Percentiles rank a stretch among this genome's conserved stretches.
These are phyloP conservation scores for Plectropomus leopardus DNA, from an alignment of 2,113 vertebrate genomes.

Conservation along the genomic window DNA sequence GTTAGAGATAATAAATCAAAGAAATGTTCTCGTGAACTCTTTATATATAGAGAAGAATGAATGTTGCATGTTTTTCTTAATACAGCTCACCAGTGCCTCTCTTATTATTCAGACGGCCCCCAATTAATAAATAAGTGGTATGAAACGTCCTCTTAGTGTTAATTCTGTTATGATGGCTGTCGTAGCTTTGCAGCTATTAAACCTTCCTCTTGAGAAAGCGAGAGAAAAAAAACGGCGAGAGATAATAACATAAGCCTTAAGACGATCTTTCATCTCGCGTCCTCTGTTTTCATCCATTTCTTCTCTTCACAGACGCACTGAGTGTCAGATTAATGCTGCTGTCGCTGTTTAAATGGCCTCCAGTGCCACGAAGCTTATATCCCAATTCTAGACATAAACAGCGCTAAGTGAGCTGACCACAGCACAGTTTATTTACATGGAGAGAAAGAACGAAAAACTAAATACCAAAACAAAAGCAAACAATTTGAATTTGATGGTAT, in stretches of 20 bases:
- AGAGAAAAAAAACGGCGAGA: conserved; percentile 52
- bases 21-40: neutral
- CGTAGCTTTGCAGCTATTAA: conserved; percentile 59
- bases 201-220: conserved; percentile 51
- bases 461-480: neutral
- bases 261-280: conserved; percentile 72
- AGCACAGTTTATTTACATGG: neutral
- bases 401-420: conserved; percentile 11
- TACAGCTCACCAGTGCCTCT: neutral
- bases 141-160: conserved; percentile 58
- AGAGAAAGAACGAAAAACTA: too few species aligned
- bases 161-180: conserved; percentile 70
- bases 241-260: conserved; percentile 78
- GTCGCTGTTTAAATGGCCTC: conserved; percentile 48
- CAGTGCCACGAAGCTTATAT: conserved; percentile 30
- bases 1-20: neutral
- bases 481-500: neutral
- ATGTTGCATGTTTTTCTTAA: neutral
- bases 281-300: conserved; percentile 62
- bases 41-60: neutral
- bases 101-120: conserved; percentile 20
- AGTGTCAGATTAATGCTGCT: conserved; percentile 70
- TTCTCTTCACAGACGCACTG: conserved; percentile 66
- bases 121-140: conserved; percentile 44
- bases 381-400: conserved; percentile 29